Conservation (phyloP, 2,113 vertebrate genomes). For the Azemiops feae region DNA sequence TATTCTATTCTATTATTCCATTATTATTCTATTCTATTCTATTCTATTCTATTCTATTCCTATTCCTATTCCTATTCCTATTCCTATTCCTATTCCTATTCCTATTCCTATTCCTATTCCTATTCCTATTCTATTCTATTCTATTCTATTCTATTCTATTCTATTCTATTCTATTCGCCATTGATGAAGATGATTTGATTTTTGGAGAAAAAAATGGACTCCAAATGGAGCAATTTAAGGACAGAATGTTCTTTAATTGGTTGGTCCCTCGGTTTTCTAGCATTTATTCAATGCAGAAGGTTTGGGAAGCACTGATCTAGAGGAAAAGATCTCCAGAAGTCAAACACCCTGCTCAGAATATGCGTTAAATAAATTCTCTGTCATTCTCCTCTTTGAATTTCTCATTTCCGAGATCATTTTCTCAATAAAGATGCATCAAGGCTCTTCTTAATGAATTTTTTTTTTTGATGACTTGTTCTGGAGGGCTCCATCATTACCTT, state of each 20-base stretch:
- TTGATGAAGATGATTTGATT: background rate
- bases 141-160: no score
- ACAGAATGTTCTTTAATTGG: background rate
- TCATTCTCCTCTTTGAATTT: background rate
- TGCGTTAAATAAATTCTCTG: background rate
- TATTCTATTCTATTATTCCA: no score
- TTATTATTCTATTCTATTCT: no score
- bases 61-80: no score
- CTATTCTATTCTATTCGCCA: background rate
- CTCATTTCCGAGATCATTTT: background rate
- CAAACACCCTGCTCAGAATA: background rate
- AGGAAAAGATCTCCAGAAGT: background rate
- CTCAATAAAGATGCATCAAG: background rate
- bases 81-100: no score
- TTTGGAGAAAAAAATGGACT: background rate
- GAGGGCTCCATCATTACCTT: background rate
- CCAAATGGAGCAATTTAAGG: background rate
- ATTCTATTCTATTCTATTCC: no score
- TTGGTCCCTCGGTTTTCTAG: background rate
- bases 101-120: no score
- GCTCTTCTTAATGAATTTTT: background rate
- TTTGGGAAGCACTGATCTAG: background rate
- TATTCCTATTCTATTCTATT: no score
- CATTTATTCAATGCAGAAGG: background rate
- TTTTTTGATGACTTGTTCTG: background rate